Percentiles rank a stretch among this genome's conserved stretches.
phyloP scores from a whole-genome alignment of 2,888 invertebrate genomes.

The Diplolepis rosae region DNA sequence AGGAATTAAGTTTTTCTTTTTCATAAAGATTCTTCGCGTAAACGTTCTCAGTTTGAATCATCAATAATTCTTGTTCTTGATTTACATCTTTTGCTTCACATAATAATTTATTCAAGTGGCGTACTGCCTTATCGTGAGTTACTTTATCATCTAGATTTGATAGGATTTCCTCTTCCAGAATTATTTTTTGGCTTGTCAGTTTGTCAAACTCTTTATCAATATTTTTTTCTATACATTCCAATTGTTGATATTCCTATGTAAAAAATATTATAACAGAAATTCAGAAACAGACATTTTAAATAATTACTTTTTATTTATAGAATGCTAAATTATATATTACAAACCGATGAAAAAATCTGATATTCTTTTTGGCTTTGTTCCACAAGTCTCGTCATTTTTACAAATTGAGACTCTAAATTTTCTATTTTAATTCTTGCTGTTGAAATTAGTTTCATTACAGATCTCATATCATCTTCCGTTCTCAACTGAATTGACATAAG shows the following conservation, averaged over 20 bases:
- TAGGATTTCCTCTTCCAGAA: constrained; percentile 80
- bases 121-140: constrained; percentile 81
- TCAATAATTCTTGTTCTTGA: constrained; percentile 76
- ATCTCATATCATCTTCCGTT: constrained; percentile 76
- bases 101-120: constrained; percentile 74
- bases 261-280: constrained; percentile 32
- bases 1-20: constrained; percentile 75
- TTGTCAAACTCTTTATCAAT: constrained; percentile 75
- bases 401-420: constrained; percentile 76
- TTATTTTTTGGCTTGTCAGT: constrained; percentile 75
- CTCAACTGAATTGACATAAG: constrained; percentile 78
- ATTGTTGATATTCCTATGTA: constrained; percentile 75
- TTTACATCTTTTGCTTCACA: constrained; percentile 73
- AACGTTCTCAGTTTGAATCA: constrained; percentile 77
- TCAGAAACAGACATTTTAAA: not conserved
- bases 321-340: constrained; percentile 37
- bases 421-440: constrained; percentile 76
- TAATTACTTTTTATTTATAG: too few species aligned
- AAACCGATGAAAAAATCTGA: constrained; percentile 66
- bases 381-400: constrained; percentile 76
- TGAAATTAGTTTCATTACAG: constrained; percentile 69
- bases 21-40: constrained; percentile 77
- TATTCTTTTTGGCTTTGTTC: constrained; percentile 80
- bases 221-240: constrained; percentile 72
- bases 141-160: constrained; percentile 80